Base-by-base conservation (phyloP, 2,888 invertebrate species). In the Kuschelorhynchus macadamiae region DNA sequence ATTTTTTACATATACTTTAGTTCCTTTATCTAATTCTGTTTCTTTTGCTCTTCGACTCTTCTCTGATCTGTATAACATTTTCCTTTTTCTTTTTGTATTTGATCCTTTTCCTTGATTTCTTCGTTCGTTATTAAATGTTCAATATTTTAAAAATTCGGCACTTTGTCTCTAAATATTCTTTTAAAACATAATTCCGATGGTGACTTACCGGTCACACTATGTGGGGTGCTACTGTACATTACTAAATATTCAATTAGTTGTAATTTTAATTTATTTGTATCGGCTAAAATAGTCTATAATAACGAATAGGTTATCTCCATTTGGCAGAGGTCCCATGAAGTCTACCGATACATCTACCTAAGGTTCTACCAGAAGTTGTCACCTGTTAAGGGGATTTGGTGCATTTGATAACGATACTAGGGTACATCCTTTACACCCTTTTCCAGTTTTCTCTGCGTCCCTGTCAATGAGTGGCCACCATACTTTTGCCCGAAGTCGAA, bases 401-500 rank as follows among this genome's bases (percentile, higher is more conserved):
- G 41, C 33, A 32, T 57, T 66, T 16, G 72, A 63, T 8, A 64
- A 18, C 2, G 68, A 42, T 1, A 74, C 72, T 39, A 74, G 62
- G 3, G 71, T 71, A 30, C 73, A 73, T 0, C 72, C 74, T 46
- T 70, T 71, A 60, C 74, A 74, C 9, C n/a, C 3, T 49, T 59
- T 64, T 1, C 71, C 70, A 3, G 53, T 14, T 44, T 67, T 71
- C 64, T 74, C 72, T 14, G 65, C 68, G 2, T 69, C 80, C 25
- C 4, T 77, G 61, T 47, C 80, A 68, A 25, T 72, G 79, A 80
- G 50, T 8, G 67, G 69, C 71, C 69, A 73, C 79, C 80, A 81
- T 2, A 81, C 81, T 72, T 81, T 81, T 0, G 39, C 33, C 11
- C 39, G 0, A 8, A 55, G 18, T 20, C 55, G 71, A 20, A 4